Evolutionary conservation across 2,797 vertebrate species (phyloP).

Genomic region (Chloroceryle amazona): DNA sequence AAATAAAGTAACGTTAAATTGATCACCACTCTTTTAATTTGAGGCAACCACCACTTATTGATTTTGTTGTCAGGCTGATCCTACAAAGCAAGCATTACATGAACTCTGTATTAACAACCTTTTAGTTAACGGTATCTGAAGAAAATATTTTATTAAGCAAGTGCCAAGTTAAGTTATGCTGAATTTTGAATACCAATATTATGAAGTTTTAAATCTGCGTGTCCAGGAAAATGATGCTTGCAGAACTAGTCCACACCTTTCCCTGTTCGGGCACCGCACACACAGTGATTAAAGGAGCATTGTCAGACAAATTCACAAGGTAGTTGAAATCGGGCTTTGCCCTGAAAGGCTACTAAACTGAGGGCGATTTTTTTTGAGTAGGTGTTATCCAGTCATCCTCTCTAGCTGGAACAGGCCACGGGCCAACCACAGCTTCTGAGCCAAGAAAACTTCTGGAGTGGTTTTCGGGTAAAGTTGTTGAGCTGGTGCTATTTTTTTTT

Average conservation of each 20-base stretch:
- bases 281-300: fast-evolving
- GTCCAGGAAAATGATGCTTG: neutral
- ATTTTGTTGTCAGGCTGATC: conserved; percentile 28
- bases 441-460: neutral
- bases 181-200: neutral
- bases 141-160: neutral
- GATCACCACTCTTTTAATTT: conserved; percentile 52
- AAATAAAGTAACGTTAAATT: conserved; percentile 52
- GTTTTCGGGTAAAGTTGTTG: neutral
- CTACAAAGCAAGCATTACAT: neutral
- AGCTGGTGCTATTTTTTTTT: neutral
- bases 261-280: neutral
- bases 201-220: neutral
- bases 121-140: neutral
- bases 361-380: neutral
- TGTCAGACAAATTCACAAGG: neutral
- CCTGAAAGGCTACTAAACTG: fast-evolving
- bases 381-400: neutral
- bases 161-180: neutral
- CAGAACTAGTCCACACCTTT: neutral
- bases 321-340: neutral
- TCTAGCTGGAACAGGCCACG: neutral
- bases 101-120: neutral
- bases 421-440: neutral
- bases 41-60: conserved; percentile 10